Base-by-base conservation (phyloP, 2,888 invertebrate genomes). In the Proisotoma minuta region DNA sequence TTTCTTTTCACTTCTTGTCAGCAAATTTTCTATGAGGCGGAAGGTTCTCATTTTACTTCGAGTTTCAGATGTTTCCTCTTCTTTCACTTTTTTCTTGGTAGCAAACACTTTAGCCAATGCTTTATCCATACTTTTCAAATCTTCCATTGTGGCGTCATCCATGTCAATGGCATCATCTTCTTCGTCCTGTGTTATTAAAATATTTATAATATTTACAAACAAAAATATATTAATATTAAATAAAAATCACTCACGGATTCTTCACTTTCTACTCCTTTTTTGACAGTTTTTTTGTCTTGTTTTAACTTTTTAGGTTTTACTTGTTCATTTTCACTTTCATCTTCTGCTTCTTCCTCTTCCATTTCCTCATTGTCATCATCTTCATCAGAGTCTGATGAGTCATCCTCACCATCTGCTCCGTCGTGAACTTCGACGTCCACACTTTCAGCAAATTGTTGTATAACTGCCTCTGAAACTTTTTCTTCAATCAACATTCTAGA, bases 71-170 rank as follows among this genome's bases (percentile, higher is more conserved):
- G 47, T 39, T 1, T 57, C 43, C 26, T 59, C 65, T 15, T 60
- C 63, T 34, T 70, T 70, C n/a, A 61, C 39, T 47, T 47, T 47
- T 29, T 70, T 70, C 60, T 70, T 70, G 2, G 66, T 59, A 3
- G 68, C 60, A 56, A 70, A 70, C 4, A 70, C 66, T 60, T 62
- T 64, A 4, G 68, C 66, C 29, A 70, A 43, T n/a, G 66, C 68
- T 1, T 29, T 57, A 40, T 70, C 65, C 68, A 68, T 70, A 20
- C 40, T 60, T 39, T 63, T 54, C 18, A 70, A 57, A 47, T 70
- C 70, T 26, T 66, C 66, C 50, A 65, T 66, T 2, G 65, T 63
- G 3, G 68, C 68, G 1, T 68, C 63, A 43, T 70, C 70, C 65
- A 70, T 63, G 24, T 63, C 62, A 23, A 70, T 60, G n/a, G 60